A percentile compares a stretch with the other conserved stretches of the same genome.
These are phyloP conservation scores for Oryzias woworae DNA, from an alignment of 2,113 vertebrate species.

Conservation along the genomic window DNA sequence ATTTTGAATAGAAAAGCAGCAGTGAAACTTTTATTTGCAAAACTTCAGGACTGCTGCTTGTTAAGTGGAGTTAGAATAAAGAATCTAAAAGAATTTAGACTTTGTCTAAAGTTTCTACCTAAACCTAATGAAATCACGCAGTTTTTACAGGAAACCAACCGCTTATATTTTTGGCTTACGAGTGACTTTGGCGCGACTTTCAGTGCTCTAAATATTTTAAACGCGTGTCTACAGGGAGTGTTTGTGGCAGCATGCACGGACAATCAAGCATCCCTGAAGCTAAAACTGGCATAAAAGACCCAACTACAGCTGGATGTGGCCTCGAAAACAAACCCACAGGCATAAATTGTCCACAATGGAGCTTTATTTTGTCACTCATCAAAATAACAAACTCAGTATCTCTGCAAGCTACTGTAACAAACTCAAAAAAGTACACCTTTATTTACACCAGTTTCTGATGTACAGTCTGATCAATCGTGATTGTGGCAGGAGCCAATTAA, in stretches of 20 bases:
- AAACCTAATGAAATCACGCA: too few relatives aligned
- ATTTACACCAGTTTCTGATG: slow-evolving; percentile 67
- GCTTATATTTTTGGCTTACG: too few relatives aligned
- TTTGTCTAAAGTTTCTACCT: too few relatives aligned
- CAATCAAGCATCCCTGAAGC: too few relatives aligned
- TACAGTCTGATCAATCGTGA: slow-evolving; percentile 29
- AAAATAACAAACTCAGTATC: slow-evolving; percentile 66
- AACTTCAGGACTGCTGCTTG: background rate
- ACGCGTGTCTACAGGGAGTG: too few relatives aligned
- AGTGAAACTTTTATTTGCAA: background rate
- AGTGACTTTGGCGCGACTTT: too few relatives aligned
- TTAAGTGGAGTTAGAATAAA: background rate
- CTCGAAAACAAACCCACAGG: slow-evolving; percentile 23
- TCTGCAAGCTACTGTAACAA: slow-evolving; percentile 77
- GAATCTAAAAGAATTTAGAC: too few relatives aligned
- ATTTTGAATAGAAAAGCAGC: too few relatives aligned
- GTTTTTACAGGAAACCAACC: too few relatives aligned
- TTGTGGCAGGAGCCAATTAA: slow-evolving; percentile 43
- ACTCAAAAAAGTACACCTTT: slow-evolving; percentile 57
- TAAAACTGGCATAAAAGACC: background rate
- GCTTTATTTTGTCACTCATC: slow-evolving; percentile 73
- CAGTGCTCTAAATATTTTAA: too few relatives aligned
- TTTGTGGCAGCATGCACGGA: too few relatives aligned
- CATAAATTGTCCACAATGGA: slow-evolving; percentile 70
- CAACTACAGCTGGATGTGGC: background rate